Evolutionary conservation across 2,888 invertebrate species (phyloP).

Genomic region (Dryobota labecula): DNA sequence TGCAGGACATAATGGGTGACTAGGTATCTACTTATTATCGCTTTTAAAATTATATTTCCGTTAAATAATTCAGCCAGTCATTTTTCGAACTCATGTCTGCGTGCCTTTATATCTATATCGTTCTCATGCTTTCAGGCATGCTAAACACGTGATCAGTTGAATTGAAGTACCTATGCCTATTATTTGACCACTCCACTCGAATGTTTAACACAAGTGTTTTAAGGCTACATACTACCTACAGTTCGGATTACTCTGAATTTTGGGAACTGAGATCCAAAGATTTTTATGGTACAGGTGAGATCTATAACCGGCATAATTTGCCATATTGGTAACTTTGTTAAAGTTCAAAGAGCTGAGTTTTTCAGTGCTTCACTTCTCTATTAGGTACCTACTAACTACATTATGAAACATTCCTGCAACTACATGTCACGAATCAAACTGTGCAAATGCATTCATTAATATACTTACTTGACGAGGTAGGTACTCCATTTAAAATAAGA

Average conservation of each 20-base stretch:
- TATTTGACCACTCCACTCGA: slow-evolving; percentile 40
- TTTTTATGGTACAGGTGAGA: background rate
- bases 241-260: slow-evolving; percentile 11
- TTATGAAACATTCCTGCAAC: too few species aligned
- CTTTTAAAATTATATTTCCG: background rate
- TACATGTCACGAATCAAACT: background rate
- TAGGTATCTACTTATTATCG: background rate
- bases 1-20: background rate
- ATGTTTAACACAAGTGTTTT: slow-evolving; percentile 19
- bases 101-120: background rate
- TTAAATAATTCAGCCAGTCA: background rate
- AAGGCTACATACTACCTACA: slow-evolving; percentile 21
- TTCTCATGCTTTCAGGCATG: slow-evolving; percentile 38
- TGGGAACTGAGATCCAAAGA: background rate
- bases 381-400: background rate
- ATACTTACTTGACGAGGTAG: background rate
- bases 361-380: background rate
- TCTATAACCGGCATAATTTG: background rate
- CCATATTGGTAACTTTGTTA: background rate
- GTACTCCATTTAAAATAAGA: too few species aligned
- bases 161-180: background rate
- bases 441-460: background rate
- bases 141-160: slow-evolving; percentile 45
- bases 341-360: background rate
- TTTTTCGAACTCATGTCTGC: background rate